These are phyloP conservation scores for Mythimna lalbum DNA, from an alignment of 2,888 invertebrate genomes.

Conservation along the genomic window DNA sequence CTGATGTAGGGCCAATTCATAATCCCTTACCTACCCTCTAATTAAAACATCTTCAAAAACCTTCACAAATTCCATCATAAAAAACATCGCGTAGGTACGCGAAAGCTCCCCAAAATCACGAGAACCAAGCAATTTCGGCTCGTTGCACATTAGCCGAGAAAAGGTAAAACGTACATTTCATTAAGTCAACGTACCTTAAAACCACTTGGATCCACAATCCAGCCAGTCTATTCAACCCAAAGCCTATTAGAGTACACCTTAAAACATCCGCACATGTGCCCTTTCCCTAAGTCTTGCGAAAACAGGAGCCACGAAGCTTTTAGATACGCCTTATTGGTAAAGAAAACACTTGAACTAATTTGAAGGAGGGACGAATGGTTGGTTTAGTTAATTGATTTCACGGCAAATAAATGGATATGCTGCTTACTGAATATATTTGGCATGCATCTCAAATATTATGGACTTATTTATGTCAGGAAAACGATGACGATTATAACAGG, in stretches of 20 bases:
- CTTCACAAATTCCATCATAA: slow-evolving; percentile 13
- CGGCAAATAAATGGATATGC: slow-evolving; percentile 30
- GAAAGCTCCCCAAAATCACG: slow-evolving; percentile 19
- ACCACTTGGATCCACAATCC: slow-evolving; percentile 73
- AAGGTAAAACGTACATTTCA: slow-evolving; percentile 70
- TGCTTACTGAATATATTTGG: neutral
- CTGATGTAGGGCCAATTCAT: neutral
- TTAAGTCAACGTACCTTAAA: slow-evolving; percentile 77
- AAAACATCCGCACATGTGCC: slow-evolving; percentile 69
- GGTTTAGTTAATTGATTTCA: slow-evolving; percentile 45
- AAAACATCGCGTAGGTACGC: slow-evolving; percentile 12
- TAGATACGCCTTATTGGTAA: slow-evolving; percentile 59
- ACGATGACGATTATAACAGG: no score
- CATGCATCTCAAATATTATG: neutral
- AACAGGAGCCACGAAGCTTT: slow-evolving; percentile 62
- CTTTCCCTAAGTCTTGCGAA: slow-evolving; percentile 61
- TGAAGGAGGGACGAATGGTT: slow-evolving; percentile 26
- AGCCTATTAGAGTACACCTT: slow-evolving; percentile 77
- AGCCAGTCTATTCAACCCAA: slow-evolving; percentile 69
- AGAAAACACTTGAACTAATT: slow-evolving; percentile 65
- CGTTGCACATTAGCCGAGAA: slow-evolving; percentile 54
- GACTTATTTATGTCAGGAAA: no score
- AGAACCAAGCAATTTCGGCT: slow-evolving; percentile 46
- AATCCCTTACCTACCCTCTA: slow-evolving; percentile 8
- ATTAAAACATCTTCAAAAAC: slow-evolving; percentile 21